Evolutionary conservation across 1,140 invertebrate genomes (phyloP), one percentile per base, ranked within the genome.

Genomic region (Heliothis subflexa): DNA sequence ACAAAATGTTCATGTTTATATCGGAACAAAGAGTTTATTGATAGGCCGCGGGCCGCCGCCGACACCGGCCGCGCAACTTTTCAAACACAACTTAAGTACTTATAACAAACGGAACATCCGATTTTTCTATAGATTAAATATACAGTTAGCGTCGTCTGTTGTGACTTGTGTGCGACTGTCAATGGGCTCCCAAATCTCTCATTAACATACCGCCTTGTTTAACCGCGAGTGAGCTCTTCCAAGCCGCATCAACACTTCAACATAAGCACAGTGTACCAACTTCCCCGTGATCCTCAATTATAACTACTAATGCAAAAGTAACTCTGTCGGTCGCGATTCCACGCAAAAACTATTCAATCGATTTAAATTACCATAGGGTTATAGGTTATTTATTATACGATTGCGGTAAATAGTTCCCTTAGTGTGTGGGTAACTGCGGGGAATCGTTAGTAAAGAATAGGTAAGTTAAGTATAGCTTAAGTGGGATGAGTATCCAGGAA

Each of bases 51-150:
- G 33, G 52, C 18, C 62, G 25, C 18, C 2, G 47, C 21, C 5
- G 33, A 68, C 47, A 73, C 54, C 16, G 54, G 54, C 71, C 71
- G 16, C 16, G 54, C 71, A 57, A 73, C 52, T 73, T 73, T 73
- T 73, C 71, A 73, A 68, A 73, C 55, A 12, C n/a, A 72, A 55
- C 64, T 54, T 55, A 40, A 40, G 33, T 40, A 52, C 49, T 18
- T 13, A 14, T 55, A 33, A 2, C 14, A 40, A 72, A 73, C 40
- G 52, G 55, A 57, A 73, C 71, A 73, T 45, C 28, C 71, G 71
- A 73, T 73, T 73, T 71, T 73, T 73, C 71, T 73, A 73, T 47
- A 73, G 71, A 73, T 73, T 73, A 59, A 73, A 40, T 47, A 55
- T 73, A 73, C 71, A 59, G 71, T 73, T 73, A 73, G 50, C 55